These are phyloP conservation scores for Nilaparvata lugens DNA, from an alignment of 1,140 invertebrate genomes.

Conservation along the genomic window DNA sequence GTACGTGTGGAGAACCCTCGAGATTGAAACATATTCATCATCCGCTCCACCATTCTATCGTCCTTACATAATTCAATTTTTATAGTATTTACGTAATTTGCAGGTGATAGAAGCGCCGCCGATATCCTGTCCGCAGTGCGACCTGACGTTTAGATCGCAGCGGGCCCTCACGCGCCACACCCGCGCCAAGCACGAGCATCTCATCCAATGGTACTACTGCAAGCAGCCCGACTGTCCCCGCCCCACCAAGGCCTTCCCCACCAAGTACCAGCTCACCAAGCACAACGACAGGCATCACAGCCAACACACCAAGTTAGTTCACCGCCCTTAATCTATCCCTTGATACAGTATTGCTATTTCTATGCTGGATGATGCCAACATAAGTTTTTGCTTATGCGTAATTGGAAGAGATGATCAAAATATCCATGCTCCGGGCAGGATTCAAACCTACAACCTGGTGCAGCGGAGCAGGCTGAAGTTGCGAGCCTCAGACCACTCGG, in stretches of 20 bases:
- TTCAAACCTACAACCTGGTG: too few relatives aligned
- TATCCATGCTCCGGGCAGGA: too few relatives aligned
- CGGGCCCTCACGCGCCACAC: neutral
- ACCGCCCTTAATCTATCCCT: neutral
- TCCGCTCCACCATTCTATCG: neutral
- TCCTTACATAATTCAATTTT: too few relatives aligned
- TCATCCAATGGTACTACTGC: neutral
- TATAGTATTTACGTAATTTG: too few relatives aligned
- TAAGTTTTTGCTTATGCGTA: too few relatives aligned
- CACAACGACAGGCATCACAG: neutral
- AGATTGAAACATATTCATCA: neutral
- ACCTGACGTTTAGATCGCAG: neutral
- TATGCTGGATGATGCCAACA: too few relatives aligned
- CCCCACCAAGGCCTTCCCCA: neutral
- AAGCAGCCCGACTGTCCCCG: neutral
- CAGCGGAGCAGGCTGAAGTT: too few relatives aligned
- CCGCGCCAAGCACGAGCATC: neutral
- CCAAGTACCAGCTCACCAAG: neutral
- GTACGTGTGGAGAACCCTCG: neutral
- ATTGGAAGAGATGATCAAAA: too few relatives aligned
- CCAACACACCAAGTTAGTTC: neutral
- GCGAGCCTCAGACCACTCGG: too few relatives aligned
- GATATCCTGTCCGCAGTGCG: neutral
- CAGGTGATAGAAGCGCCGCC: neutral
- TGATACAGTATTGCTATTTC: too few relatives aligned